Evolutionary conservation across 2,797 vertebrate genomes (phyloP).

Genomic region (Cirrhinus molitorella): DNA sequence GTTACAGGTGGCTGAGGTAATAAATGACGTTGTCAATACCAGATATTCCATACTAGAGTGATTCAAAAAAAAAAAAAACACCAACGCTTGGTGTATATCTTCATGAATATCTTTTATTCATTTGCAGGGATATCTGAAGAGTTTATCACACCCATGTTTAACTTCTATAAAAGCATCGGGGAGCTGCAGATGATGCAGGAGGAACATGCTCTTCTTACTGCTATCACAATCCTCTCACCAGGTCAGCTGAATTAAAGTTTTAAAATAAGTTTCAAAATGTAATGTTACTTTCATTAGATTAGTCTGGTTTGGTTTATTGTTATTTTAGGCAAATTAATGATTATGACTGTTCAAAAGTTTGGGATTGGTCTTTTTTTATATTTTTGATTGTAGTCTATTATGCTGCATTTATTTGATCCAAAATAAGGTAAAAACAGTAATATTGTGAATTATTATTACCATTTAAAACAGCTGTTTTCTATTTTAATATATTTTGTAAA

Average conservation of each 20-base stretch:
- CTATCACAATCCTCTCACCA: constrained; percentile 92
- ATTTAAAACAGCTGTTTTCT: too few species aligned
- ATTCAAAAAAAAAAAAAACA: background rate
- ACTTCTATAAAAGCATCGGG: constrained; percentile 95
- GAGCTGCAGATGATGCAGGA: constrained; percentile 92
- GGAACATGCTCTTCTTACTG: constrained; percentile 94
- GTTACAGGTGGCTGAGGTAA: background rate
- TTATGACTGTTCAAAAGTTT: background rate
- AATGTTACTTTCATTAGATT: background rate
- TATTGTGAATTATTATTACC: too few species aligned
- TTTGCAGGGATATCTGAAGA: constrained; percentile 92
- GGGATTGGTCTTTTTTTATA: too few species aligned
- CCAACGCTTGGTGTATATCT: background rate
- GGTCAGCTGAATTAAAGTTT: constrained; percentile 72
- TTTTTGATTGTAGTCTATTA: too few species aligned
- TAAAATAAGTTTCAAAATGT: background rate
- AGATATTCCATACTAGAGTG: background rate
- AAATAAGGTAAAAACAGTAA: too few species aligned
- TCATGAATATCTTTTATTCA: background rate
- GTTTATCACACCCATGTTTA: constrained; percentile 96
- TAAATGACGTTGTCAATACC: background rate
- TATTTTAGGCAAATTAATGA: background rate
- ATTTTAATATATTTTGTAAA: too few species aligned
- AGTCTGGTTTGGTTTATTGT: background rate
- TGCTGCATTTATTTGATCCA: too few species aligned